A percentile compares a stretch with the other conserved stretches of the same genome.
These are phyloP conservation scores for Corydoras maculifer DNA, from an alignment of 2,113 vertebrate genomes.

Conservation along the genomic window DNA sequence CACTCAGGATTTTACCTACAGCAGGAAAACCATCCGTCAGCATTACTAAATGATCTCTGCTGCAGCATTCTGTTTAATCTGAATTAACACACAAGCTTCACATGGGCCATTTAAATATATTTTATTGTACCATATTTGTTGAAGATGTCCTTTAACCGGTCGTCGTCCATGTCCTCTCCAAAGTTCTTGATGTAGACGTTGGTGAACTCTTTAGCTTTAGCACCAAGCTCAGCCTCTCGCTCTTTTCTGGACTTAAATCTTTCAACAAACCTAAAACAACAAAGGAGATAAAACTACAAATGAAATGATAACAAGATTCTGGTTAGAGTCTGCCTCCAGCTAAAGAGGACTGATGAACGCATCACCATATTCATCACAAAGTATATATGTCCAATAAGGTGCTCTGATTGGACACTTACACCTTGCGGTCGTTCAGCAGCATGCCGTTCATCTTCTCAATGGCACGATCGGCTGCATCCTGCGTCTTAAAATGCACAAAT, in stretches of 20 bases:
- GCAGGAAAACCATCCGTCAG: constrained; percentile 26
- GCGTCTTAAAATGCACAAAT: constrained; percentile 98
- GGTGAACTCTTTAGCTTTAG: constrained; percentile 97
- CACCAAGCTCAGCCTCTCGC: constrained; percentile 91
- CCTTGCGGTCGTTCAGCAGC: constrained; percentile 99
- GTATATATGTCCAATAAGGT: not conserved
- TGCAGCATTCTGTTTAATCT: too few species aligned
- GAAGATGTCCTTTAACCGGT: constrained; percentile 85
- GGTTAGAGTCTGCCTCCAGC: too few species aligned
- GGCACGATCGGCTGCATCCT: constrained; percentile 95
- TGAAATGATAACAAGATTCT: too few species aligned
- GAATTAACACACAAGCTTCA: too few species aligned
- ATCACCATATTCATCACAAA: too few species aligned
- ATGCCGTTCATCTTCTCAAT: constrained; percentile 99
- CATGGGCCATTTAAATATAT: too few species aligned
- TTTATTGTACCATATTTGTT: constrained; percentile 80
- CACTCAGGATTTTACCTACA: constrained; percentile 92
- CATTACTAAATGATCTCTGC: constrained; percentile 18
- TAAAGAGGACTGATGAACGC: too few species aligned
- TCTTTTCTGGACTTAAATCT: constrained; percentile 98
- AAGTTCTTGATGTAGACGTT: constrained; percentile 99
- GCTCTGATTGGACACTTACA: constrained; percentile 84
- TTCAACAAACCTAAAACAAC: constrained; percentile 81
- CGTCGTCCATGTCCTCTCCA: constrained; percentile 92
- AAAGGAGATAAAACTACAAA: too few species aligned